These are phyloP conservation scores for Cochlearius cochlearius DNA, from an alignment of 2,113 vertebrate genomes.

Conservation along the genomic window DNA sequence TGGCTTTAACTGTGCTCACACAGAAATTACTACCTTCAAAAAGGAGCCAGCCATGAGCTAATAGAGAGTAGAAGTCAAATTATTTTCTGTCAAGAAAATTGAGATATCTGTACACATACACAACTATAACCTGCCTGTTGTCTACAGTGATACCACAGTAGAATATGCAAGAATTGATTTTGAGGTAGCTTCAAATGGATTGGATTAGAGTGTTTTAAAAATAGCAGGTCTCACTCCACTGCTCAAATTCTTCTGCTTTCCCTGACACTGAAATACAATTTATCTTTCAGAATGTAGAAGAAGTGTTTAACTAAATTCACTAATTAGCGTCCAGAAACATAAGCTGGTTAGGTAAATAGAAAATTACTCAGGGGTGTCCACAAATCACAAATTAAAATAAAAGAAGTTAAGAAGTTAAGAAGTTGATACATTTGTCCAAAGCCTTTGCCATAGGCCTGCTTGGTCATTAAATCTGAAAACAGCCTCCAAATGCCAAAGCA, in stretches of 20 bases:
- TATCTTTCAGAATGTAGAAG: neutral
- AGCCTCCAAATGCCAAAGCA: neutral
- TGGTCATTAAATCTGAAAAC: neutral
- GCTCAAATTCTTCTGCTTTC: neutral
- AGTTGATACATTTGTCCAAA: neutral
- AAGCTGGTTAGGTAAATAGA: neutral
- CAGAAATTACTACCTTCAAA: neutral
- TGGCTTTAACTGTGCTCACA: neutral
- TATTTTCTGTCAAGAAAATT: neutral
- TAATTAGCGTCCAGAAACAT: neutral
- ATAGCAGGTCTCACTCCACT: neutral
- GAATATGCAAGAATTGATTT: neutral
- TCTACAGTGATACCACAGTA: neutral
- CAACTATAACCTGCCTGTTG: neutral
- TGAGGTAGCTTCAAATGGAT: neutral
- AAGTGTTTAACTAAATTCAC: neutral
- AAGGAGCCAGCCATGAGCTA: neutral
- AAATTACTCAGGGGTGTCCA: neutral
- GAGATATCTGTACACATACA: neutral
- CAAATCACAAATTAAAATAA: neutral
- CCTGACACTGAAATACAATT: neutral
- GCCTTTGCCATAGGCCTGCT: neutral
- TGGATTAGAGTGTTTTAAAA: neutral
- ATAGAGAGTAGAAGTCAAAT: neutral
- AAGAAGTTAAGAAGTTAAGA: neutral